Conservation (phyloP, 2,888 invertebrate genomes). For the Ophioninae sp. region DNA sequence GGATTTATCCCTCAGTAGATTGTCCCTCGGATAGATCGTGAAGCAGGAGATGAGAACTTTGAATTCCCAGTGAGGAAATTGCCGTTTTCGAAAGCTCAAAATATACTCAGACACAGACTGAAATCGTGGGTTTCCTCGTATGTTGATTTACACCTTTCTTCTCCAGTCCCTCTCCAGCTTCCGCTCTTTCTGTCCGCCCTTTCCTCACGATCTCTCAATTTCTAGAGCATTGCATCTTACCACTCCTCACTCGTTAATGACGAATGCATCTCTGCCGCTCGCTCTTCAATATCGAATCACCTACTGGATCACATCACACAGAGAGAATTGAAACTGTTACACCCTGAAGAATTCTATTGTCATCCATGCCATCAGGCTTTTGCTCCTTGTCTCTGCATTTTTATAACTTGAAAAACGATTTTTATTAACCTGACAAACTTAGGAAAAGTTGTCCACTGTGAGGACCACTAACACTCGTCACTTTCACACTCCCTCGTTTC, state of each 20-base stretch:
- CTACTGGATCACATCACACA: slow-evolving; percentile 20
- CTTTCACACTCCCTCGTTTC: background rate
- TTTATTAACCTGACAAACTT: slow-evolving; percentile 4
- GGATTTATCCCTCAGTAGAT: background rate
- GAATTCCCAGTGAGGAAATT: slow-evolving; percentile 9
- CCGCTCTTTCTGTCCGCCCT: slow-evolving; percentile 9
- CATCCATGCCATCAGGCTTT: background rate
- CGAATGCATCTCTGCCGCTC: slow-evolving; percentile 6
- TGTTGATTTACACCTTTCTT: slow-evolving; percentile 14
- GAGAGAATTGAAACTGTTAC: slow-evolving; percentile 23
- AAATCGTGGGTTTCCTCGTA: background rate
- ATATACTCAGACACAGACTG: background rate
- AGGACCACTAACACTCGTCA: background rate
- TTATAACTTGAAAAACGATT: slow-evolving; percentile 40
- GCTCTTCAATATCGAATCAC: slow-evolving; percentile 45
- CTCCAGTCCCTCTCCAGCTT: background rate
- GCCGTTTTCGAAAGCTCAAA: background rate
- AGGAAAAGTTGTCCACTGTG: slow-evolving; percentile 25
- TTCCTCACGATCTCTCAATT: background rate
- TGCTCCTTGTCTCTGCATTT: background rate
- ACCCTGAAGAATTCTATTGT: background rate
- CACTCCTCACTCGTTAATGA: slow-evolving; percentile 30
- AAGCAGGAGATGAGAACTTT: background rate
- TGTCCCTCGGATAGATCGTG: background rate
- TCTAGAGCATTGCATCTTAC: slow-evolving; percentile 8